These are phyloP conservation scores for Polypedilum vanderplanki DNA, from an alignment of 1,140 invertebrate genomes.

Conservation along the genomic window DNA sequence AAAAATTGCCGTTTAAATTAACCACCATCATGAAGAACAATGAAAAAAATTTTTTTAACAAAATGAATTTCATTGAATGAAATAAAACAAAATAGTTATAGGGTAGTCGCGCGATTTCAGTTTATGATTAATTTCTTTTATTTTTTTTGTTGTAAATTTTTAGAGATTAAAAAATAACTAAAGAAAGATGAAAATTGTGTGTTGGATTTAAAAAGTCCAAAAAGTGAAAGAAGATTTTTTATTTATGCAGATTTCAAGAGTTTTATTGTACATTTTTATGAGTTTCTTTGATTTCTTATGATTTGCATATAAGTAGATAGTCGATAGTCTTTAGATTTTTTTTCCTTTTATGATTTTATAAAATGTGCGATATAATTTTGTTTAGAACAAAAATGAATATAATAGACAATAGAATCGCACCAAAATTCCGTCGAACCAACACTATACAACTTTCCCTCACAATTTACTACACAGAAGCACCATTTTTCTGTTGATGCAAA, in stretches of 20 bases:
- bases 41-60: not conserved
- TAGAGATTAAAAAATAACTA: not conserved
- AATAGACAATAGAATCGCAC: not conserved
- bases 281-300: not conserved
- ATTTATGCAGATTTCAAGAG: not conserved
- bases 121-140: slow-evolving; percentile 21
- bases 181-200: not conserved
- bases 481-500: not conserved
- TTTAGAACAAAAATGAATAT: not conserved
- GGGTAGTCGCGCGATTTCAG: slow-evolving; percentile 28
- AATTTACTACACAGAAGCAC: no score
- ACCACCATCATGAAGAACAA: not conserved
- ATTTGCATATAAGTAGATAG: not conserved
- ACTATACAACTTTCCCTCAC: not conserved
- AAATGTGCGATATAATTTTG: not conserved
- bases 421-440: not conserved
- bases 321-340: not conserved
- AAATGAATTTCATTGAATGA: slow-evolving; percentile 7
- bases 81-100: slow-evolving; percentile 20
- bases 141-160: not conserved
- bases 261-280: slow-evolving; percentile 17
- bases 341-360: not conserved
- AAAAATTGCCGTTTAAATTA: slow-evolving; percentile 26
- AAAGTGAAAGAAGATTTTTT: not conserved
- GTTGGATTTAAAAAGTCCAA: slow-evolving; percentile 1